Percentiles rank a stretch among this genome's conserved stretches.
phyloP scores from a whole-genome alignment of 2,797 vertebrate species.

The Takifugu ocellatus region DNA sequence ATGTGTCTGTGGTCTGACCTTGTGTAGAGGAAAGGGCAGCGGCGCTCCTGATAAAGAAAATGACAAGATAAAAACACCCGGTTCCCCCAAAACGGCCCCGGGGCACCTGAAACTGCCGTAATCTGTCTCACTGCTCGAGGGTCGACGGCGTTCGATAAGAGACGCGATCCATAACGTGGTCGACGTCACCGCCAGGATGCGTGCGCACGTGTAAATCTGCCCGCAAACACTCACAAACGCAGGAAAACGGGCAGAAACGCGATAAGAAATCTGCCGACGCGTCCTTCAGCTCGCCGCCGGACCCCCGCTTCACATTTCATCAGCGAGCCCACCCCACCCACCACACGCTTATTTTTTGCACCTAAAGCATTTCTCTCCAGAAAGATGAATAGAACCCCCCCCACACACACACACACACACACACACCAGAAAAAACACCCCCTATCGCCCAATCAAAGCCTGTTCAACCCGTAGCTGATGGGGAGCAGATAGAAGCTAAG shows the following conservation, averaged over 20 bases:
- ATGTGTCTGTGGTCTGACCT: too few relatives aligned
- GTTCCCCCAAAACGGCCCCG: too few relatives aligned
- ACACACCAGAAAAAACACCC: neutral
- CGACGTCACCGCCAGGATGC: too few relatives aligned
- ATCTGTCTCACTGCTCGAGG: too few relatives aligned
- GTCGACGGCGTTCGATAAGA: too few relatives aligned
- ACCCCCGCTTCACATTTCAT: constrained; percentile 12
- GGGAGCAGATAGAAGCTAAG: constrained; percentile 50
- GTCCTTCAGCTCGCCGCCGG: constrained; percentile 11
- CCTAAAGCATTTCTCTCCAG: constrained; percentile 1
- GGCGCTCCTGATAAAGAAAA: too few relatives aligned
- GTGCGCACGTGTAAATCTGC: too few relatives aligned
- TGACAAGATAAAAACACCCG: too few relatives aligned
- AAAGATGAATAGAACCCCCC: constrained; percentile 9
- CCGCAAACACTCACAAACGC: neutral
- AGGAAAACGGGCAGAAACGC: neutral
- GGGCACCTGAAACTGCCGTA: too few relatives aligned
- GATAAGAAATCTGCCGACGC: constrained; percentile 42
- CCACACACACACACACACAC: too few relatives aligned
- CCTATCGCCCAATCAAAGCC: constrained; percentile 50
- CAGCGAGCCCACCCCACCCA: neutral
- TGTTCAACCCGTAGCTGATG: constrained; percentile 37
- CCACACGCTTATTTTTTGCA: neutral
- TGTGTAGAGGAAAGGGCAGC: too few relatives aligned
- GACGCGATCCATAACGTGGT: too few relatives aligned